Evolutionary conservation across 2,888 invertebrate species (phyloP), one percentile per base, ranked within the genome.

Genomic region (Nemotelus pantherinus): DNA sequence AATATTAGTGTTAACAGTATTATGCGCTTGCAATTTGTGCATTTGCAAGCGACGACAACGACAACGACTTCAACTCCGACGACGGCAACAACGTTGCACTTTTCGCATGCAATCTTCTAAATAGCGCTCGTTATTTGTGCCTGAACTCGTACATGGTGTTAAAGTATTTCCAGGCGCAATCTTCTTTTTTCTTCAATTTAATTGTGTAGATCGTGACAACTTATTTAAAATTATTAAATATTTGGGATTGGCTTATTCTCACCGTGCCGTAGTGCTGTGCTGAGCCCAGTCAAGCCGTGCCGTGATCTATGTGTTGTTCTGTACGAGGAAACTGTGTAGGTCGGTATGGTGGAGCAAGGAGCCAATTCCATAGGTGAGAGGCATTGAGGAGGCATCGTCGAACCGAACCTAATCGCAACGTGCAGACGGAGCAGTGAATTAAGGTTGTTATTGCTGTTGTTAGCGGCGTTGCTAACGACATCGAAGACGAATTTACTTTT

Each of bases 161-260:
- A 77, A 78, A 78, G 77, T 78, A 78, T 78, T 64, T 76, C 60
- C 53, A 10, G 25, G 10, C 65, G 43, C 58, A 44, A 47, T 48
- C 44, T 45, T 45, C 68, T 71, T 72, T 78, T 78, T 78, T 76
- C 50, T 72, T 58, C 77, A 72, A 78, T 78, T 78, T 78, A 78
- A 78, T 78, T 78, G 78, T 77, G 72, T 63, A 78, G 78, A 78
- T 78, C 78, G 78, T 78, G 78, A 78, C 78, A 77, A 78, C 78
- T 78, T 78, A 78, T 78, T 78, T 78, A 78, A 78, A 78, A 78
- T 78, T 78, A 78, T 78, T 78, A 78, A 78, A 72, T 78, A 77
- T 78, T 78, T 78, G 78, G 77, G 78, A 76, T 78, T 58, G 78
- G 78, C 65, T 47, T 60, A 47, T 68, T 50, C 25, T 10, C 43